Percentiles rank a stretch among this genome's conserved stretches.
phyloP scores from a whole-genome alignment of 2,888 invertebrate genomes.

The Petrolisthes cinctipes region DNA sequence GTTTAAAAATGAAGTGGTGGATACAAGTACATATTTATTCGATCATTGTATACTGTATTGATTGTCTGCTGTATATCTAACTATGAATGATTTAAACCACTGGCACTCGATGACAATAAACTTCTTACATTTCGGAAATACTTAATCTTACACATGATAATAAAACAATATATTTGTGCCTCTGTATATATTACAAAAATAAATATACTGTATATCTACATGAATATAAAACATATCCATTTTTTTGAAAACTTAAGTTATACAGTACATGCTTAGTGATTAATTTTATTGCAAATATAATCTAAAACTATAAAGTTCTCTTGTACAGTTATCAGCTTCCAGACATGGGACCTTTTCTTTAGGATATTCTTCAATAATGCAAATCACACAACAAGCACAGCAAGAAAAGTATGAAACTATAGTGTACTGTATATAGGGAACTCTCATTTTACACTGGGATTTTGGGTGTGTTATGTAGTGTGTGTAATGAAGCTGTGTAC shows the following conservation, averaged over 20 bases:
- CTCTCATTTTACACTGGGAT: too few relatives aligned
- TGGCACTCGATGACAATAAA: not conserved
- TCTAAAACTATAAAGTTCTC: not conserved
- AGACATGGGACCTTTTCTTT: not conserved
- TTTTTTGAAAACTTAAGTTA: not conserved
- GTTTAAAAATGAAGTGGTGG: not conserved
- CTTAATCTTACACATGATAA: not conserved
- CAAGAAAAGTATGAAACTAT: not conserved
- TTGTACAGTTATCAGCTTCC: not conserved
- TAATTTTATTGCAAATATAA: not conserved
- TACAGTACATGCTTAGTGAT: not conserved
- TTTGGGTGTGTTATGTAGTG: too few relatives aligned
- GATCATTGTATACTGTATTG: not conserved
- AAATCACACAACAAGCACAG: not conserved
- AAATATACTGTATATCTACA: constrained; percentile 1
- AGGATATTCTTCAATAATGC: not conserved
- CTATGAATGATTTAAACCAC: not conserved
- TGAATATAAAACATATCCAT: constrained; percentile 5
- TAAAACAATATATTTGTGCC: not conserved
- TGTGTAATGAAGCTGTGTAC: too few relatives aligned
- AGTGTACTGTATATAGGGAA: not conserved
- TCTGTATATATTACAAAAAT: constrained; percentile 20
- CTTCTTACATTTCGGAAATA: not conserved
- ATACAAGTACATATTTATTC: not conserved
- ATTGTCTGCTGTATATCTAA: not conserved